A percentile compares a stretch with the other conserved stretches of the same genome.
Evolutionary conservation across 2,797 vertebrate genomes (phyloP).

Genomic region (Betta splendens): DNA sequence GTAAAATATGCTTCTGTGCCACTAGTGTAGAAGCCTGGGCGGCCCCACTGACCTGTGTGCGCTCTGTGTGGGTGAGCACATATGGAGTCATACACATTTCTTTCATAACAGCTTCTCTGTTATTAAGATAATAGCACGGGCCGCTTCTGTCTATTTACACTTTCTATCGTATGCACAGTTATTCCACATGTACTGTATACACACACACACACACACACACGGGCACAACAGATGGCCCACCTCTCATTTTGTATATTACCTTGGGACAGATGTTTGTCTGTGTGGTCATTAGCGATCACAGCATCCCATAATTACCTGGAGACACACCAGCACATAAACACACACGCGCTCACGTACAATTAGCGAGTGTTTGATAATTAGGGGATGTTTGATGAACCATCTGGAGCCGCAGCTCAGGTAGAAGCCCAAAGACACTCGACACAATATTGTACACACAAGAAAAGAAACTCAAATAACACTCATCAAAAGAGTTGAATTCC

Average conservation of each 20-base stretch:
- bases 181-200: no score
- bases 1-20: constrained; percentile 24
- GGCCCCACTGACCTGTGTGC: constrained; percentile 15
- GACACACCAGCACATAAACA: constrained; percentile 67
- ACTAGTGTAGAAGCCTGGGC: constrained; percentile 15
- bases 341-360: constrained; percentile 67
- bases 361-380: constrained; percentile 73
- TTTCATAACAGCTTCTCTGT: constrained; percentile 22
- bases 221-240: constrained; percentile 66
- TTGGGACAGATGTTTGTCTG: constrained; percentile 77
- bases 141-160: constrained; percentile 15
- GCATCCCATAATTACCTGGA: constrained; percentile 75
- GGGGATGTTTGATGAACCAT: constrained; percentile 72
- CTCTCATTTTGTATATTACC: constrained; percentile 68
- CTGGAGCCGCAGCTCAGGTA: constrained; percentile 65
- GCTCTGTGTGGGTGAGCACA: constrained; percentile 28
- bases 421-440: constrained; percentile 38
- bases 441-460: constrained; percentile 20
- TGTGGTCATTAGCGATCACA: constrained; percentile 78
- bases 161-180: background rate
- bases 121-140: background rate
- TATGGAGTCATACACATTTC: constrained; percentile 6
- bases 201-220: constrained; percentile 16
- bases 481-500: constrained; percentile 18
- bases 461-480: constrained; percentile 25